Evolutionary conservation across 2,113 vertebrate species (phyloP), one percentile per base, ranked within the genome.

Genomic region (Dascyllus trimaculatus): DNA sequence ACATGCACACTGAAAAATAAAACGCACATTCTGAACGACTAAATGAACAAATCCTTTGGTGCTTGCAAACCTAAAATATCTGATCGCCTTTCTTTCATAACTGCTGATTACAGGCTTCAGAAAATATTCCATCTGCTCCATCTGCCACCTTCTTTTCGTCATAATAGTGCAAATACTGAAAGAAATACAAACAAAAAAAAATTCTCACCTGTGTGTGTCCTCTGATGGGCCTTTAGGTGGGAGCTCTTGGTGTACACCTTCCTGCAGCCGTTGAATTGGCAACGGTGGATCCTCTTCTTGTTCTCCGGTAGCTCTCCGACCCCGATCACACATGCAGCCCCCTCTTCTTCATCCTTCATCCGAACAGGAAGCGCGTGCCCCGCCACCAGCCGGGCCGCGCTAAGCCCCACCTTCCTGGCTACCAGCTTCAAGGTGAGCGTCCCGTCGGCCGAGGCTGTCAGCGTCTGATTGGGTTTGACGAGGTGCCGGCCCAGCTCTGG

Each of bases 171-270:
- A 29, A 29, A 29, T 29, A 29, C 6, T 4, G 7, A 8, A 35
- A 35, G 32, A 35, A 35, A 35, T 10, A 35, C 32, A 35, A 35
- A 6, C 32, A 8, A 10, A 35, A 35, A 43, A 43, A 43, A 1
- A 9, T 40, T 56, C 92, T 81, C 94, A 99, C 98, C 98, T 96
- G 98, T 99, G 90, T 99, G 98, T 89, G 98, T 99, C 94, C 98
- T 97, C 95, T 99, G 98, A 92, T 99, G 98, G 87, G 98, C 98
- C 94, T 99, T 99, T 92, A 99, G 93, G 93, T 99, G 98, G 87
- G 98, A 99, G 92, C 98, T 99, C 95, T 99, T 99, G 93, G 98
- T 99, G 93, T 99, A 99, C 86, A 99, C 98, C 93, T 99, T 99
- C 89, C 98, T 95, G 93, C 98, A 99, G 88, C 98, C 98, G 53